Conservation (phyloP, 2,888 invertebrate species). For the Callinectes sapidus region DNA sequence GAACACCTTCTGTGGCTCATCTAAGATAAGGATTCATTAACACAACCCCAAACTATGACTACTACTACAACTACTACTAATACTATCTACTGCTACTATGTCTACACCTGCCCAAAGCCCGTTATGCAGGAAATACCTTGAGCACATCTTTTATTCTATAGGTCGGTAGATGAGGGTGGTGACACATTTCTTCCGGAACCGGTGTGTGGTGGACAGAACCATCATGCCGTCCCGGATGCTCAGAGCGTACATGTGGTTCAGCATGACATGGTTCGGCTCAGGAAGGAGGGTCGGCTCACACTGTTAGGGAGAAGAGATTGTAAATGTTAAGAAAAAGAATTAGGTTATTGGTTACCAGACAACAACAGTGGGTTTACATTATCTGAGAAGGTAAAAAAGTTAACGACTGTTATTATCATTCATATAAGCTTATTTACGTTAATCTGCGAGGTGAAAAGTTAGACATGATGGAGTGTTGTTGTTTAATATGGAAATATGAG, state of each 20-base stretch:
- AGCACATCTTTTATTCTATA: slow-evolving; percentile 78
- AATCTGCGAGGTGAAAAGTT: too few relatives aligned
- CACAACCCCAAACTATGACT: not conserved
- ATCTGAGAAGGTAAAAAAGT: too few relatives aligned
- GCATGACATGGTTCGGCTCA: slow-evolving; percentile 99
- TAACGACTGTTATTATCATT: too few relatives aligned
- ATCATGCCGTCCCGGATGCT: slow-evolving; percentile 99
- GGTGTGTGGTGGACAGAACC: slow-evolving; percentile 99
- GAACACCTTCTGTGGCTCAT: not conserved
- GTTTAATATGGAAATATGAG: not conserved
- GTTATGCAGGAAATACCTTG: not conserved
- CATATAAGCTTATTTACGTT: too few relatives aligned
- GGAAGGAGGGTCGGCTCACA: slow-evolving; percentile 98
- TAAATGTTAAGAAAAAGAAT: not conserved
- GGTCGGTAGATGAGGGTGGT: slow-evolving; percentile 99
- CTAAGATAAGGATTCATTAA: not conserved
- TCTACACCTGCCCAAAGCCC: not conserved
- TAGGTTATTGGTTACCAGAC: not conserved
- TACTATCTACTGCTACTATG: not conserved
- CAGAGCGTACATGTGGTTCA: slow-evolving; percentile 98
- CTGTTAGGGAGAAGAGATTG: slow-evolving; percentile 77
- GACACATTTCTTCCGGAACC: slow-evolving; percentile 99
- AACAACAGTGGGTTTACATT: too few relatives aligned
- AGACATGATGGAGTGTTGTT: not conserved
- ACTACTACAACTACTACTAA: not conserved